These are phyloP conservation scores for Nesogale talazaci DNA, from an alignment of 2,113 vertebrate species.

Conservation along the genomic window DNA sequence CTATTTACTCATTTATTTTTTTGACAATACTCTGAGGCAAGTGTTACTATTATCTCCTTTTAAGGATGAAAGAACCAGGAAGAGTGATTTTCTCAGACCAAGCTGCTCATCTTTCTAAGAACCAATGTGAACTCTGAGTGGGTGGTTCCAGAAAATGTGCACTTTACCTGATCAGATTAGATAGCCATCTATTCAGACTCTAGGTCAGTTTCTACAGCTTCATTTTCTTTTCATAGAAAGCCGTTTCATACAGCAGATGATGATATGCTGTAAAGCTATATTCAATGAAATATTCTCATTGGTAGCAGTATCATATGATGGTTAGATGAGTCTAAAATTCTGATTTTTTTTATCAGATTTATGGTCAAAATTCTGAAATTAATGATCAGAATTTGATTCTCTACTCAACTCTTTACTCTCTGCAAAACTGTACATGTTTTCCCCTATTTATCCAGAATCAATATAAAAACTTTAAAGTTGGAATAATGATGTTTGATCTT, in stretches of 20 bases:
- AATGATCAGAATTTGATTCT: not conserved
- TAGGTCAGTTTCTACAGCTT: not conserved
- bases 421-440: not conserved
- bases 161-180: not conserved
- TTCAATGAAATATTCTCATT: not conserved
- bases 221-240: not conserved
- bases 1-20: not conserved
- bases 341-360: not conserved
- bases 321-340: not conserved
- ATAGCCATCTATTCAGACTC: not conserved
- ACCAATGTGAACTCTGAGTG: not conserved
- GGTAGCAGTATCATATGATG: not conserved
- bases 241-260: not conserved
- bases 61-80: not conserved
- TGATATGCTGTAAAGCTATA: not conserved
- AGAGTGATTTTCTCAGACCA: not conserved
- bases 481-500: not conserved
- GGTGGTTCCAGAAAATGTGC: not conserved
- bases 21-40: not conserved
- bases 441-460: not conserved
- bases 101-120: not conserved
- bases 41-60: not conserved
- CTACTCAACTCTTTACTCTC: accelerated
- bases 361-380: not conserved
- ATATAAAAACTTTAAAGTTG: conserved; percentile 7